phyloP scores from a whole-genome alignment of 2,113 vertebrate genomes.

The Ursus arctos region DNA sequence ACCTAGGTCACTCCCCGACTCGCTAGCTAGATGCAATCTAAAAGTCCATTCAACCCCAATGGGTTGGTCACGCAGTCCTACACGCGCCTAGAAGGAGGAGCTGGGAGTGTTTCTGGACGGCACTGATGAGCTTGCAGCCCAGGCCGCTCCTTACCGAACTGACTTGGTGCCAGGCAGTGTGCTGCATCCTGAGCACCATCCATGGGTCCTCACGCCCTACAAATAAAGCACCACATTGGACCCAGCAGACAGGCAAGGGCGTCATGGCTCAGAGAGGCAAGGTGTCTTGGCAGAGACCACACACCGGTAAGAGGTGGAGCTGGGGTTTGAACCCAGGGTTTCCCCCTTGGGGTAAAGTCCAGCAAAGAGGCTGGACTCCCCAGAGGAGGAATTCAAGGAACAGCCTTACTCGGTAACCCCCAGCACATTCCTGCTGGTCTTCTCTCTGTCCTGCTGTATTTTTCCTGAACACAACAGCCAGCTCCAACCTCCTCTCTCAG shows the following conservation, averaged over 20 bases:
- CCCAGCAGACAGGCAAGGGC: too few species aligned
- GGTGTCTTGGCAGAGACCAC: not conserved
- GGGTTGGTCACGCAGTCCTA: rapidly evolving
- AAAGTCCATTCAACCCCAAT: rapidly evolving
- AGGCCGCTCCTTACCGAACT: not conserved
- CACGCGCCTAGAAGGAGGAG: rapidly evolving
- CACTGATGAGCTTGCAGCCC: not conserved
- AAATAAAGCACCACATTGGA: rapidly evolving
- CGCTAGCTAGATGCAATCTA: not conserved
- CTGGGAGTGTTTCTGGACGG: rapidly evolving
- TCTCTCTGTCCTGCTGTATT: rapidly evolving
- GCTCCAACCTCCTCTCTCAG: not conserved
- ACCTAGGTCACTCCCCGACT: rapidly evolving
- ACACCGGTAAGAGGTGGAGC: rapidly evolving
- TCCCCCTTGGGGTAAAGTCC: not conserved
- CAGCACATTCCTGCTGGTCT: rapidly evolving
- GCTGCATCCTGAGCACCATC: not conserved
- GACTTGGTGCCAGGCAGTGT: rapidly evolving
- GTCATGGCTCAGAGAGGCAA: rapidly evolving
- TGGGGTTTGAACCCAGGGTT: not conserved
- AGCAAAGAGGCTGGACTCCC: not conserved
- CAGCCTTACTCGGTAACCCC: rapidly evolving
- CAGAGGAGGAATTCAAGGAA: not conserved
- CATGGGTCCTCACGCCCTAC: not conserved
- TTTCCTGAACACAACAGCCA: rapidly evolving